Evolutionary conservation across 2,797 vertebrate genomes (phyloP), one percentile per base, ranked within the genome.

Genomic region (Artibeus lituratus): DNA sequence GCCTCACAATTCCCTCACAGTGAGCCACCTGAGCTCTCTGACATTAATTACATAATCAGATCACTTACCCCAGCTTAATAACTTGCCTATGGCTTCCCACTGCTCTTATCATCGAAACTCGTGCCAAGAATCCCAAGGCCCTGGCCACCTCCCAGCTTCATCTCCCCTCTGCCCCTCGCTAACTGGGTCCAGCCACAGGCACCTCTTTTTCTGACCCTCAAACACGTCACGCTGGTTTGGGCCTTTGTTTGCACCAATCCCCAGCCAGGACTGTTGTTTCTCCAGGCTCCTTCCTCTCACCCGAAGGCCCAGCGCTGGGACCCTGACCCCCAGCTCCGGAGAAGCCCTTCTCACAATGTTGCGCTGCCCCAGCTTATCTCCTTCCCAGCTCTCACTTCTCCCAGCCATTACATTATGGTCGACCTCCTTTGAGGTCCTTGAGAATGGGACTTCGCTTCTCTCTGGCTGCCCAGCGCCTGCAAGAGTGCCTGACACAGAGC

Each of bases 21-120:
- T 29, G 78, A 59, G 39, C 62, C 86, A 95, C 78, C 91, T 95
- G 94, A 55, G 82, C 44, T 76, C 82, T 29, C 81, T 19, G 4
- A 59, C 16, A 11, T 92, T 86, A 96, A 94, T 89, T 84, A 89
- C 9, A 69, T 44, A 89, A 77, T 55, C 92, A 81, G 62, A 84
- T 85, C 92, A 67, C 47, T 39, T 81, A n/a, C 15, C 35, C 19
- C 15, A 3, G 78, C 67, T 83, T 94, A 88, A 80, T 69, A 91
- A 94, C 51, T 62, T 16, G 10, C 39, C 82, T 15, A 2, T 12
- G 82, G 92, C 74, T 86, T 80, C 83, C 82, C 42, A 67, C 21
- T 49, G 65, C 57, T 94, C 62, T 55, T 76, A 53, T 49, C 53
- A 96, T 80, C 90, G 72, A 82, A 57, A 73, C 37, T 86, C 57